phyloP scores from a whole-genome alignment of 1,140 invertebrate species.

The Andrena cerasifolii region DNA sequence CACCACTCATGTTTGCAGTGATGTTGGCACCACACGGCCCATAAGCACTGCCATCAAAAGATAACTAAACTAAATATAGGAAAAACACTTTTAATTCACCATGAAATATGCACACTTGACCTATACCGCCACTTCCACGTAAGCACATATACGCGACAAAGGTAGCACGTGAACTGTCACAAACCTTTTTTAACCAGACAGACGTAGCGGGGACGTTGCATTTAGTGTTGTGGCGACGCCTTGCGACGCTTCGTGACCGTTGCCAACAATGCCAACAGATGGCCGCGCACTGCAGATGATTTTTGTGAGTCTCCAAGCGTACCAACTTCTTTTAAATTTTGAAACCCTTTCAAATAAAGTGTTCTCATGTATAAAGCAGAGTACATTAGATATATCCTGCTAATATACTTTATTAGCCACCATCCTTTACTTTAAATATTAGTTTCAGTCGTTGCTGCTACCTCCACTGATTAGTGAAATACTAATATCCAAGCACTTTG shows the following conservation, averaged over 20 bases:
- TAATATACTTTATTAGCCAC: no score
- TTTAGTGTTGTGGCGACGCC: no score
- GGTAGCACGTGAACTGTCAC: no score
- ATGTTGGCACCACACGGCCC: slow-evolving; percentile 50
- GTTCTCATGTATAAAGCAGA: no score
- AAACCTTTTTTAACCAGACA: not conserved
- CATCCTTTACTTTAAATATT: no score
- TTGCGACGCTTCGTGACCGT: no score
- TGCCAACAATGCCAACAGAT: not conserved
- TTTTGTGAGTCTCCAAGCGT: not conserved
- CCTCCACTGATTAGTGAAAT: no score
- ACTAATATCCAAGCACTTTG: no score
- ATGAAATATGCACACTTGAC: slow-evolving; percentile 11
- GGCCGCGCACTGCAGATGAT: not conserved
- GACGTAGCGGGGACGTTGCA: no score
- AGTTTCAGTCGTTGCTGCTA: no score
- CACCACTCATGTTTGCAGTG: slow-evolving; percentile 71
- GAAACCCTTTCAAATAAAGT: no score
- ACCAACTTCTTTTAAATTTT: not conserved
- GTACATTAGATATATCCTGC: no score
- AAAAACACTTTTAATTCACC: slow-evolving; percentile 28
- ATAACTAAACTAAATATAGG: slow-evolving; percentile 23
- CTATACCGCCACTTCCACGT: slow-evolving; percentile 51
- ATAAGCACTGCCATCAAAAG: slow-evolving; percentile 64
- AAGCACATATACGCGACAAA: slow-evolving; percentile 38